Conservation (phyloP, 2,113 vertebrate genomes). For the Butorides virescens region DNA sequence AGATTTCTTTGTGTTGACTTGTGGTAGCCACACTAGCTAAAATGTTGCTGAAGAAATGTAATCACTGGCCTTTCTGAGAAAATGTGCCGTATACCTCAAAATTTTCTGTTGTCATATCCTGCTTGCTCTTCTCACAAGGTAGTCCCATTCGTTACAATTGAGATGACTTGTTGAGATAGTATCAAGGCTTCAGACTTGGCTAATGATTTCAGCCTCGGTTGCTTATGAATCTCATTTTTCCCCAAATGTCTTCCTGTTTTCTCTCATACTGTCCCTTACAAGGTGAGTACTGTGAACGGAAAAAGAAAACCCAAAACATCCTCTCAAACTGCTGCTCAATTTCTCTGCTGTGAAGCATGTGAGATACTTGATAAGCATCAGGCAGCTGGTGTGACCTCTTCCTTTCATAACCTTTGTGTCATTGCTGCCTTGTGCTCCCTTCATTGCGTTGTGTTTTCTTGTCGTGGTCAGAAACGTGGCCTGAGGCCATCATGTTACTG, state of each 20-base stretch:
- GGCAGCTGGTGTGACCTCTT: neutral
- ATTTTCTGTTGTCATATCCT: neutral
- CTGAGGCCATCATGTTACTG: neutral
- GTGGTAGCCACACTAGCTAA: neutral
- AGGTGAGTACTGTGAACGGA: neutral
- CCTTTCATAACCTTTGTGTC: neutral
- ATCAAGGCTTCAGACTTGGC: neutral
- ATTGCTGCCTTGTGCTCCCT: neutral
- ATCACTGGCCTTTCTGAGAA: neutral
- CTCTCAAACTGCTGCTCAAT: neutral
- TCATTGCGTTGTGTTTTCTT: neutral
- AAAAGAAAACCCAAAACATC: accelerated
- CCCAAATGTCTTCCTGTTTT: neutral
- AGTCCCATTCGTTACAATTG: accelerated
- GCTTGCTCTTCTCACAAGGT: neutral
- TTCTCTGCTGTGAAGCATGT: neutral
- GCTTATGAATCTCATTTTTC: neutral
- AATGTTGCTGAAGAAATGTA: neutral
- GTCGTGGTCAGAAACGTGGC: neutral
- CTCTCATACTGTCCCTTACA: neutral
- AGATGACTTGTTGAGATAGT: neutral
- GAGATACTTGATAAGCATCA: neutral
- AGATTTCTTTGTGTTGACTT: neutral
- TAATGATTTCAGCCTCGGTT: neutral
- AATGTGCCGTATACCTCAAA: neutral